Percentiles rank a stretch among this genome's conserved stretches.
These are phyloP conservation scores for Hyla sarda DNA, from an alignment of 2,113 vertebrate species.

Conservation along the genomic window DNA sequence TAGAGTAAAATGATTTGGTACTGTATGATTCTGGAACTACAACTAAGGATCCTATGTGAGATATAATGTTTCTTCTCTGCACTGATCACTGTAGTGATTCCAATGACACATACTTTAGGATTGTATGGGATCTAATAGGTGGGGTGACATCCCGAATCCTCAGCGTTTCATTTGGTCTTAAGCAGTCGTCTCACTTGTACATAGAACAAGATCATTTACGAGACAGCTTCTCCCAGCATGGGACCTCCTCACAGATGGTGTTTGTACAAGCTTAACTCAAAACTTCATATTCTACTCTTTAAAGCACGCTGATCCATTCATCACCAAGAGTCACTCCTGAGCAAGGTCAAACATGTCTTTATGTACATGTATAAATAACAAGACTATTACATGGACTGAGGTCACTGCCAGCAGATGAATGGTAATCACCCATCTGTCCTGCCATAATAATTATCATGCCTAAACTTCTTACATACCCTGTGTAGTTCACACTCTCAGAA, in stretches of 20 bases:
- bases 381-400: background rate
- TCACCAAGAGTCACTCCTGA: background rate
- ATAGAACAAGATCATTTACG: conserved; percentile 36
- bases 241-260: conserved; percentile 33
- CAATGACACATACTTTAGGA: background rate
- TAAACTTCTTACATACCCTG: background rate
- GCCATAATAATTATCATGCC: background rate
- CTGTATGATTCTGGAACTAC: no score
- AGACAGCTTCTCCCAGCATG: conserved; percentile 25
- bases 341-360: conserved; percentile 41
- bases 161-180: conserved; percentile 20
- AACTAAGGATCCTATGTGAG: no score
- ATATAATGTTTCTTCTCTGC: background rate
- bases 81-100: background rate
- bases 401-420: background rate
- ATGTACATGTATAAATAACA: conserved; percentile 38
- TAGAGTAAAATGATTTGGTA: no score
- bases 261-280: conserved; percentile 15
- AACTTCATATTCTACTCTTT: conserved; percentile 15
- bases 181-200: conserved; percentile 18
- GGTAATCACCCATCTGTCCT: background rate
- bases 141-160: background rate
- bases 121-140: background rate
- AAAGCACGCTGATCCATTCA: background rate
- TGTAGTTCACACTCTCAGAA: background rate